Base-by-base conservation (phyloP, 2,797 vertebrate genomes). In the Smutsia gigantea region DNA sequence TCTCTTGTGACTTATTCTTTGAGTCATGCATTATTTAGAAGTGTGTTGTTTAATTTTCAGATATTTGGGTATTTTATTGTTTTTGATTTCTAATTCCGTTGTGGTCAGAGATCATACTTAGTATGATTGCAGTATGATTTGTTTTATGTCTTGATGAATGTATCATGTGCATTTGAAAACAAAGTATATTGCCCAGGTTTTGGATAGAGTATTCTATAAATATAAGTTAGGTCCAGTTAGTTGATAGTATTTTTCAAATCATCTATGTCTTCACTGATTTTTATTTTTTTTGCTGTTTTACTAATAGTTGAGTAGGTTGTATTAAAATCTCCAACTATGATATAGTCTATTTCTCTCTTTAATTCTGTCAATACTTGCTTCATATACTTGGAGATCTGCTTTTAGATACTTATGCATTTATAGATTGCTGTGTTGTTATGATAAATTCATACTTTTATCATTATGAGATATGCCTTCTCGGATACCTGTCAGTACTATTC, bases 1-100 rank as follows among this genome's bases (percentile, higher is more conserved):
- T 88, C 61, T 51, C n/a, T 86, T 84, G 66, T 90, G 82, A 90
- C 31, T 88, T 96, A 53, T 71, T 88, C 55, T 85, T 72, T 66
- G 49, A 64, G 27, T 18, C 34, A 66, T 12, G 27, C 21, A 13
- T 61, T 39, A 53, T 39, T 93, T 88, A 74, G 29, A 59, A 53
- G 14, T 21, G 29, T 77, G 21, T 64, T 81, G 25, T 88, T 93
- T 82, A 55, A 85, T 75, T 87, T 82, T 82, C 19, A 93, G 69
- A 77, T 85, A 94, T 94, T 95, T 95, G 25, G 61, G 21, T 85
- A 57, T 71, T 82, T 94, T 59, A 5, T 57, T 75, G 5, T 66
- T 79, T 61, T 83, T 7, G 18, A 61, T 88, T 77, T 77, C 66
- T n/a, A 15, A 49, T 77, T 93, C 19, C 4, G 0, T 68, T 46